phyloP scores from a whole-genome alignment of 1,140 invertebrate species.

The Drosophila chauvacae region DNA sequence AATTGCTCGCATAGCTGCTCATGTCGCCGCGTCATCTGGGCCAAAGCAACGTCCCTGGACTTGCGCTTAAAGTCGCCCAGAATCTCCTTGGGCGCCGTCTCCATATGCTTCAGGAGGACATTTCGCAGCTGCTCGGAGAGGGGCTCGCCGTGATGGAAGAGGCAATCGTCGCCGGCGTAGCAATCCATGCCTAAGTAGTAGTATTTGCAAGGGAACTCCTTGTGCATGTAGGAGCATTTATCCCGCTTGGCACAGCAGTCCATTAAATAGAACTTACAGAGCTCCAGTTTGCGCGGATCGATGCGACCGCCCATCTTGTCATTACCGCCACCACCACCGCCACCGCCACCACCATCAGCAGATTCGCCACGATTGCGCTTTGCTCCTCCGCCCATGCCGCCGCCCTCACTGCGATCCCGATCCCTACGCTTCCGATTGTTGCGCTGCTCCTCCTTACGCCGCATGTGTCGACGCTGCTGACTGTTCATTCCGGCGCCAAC shows the following conservation, averaged over 20 bases:
- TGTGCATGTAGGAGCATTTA: constrained; percentile 98
- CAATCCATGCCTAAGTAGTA: constrained; percentile 96
- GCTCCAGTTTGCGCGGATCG: constrained; percentile 94
- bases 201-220: constrained; percentile 98
- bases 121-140: constrained; percentile 90
- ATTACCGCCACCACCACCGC: constrained; percentile 88
- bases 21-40: constrained; percentile 90
- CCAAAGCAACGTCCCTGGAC: constrained; percentile 90
- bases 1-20: constrained; percentile 87
- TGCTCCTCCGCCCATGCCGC: constrained; percentile 62
- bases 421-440: constrained; percentile 68
- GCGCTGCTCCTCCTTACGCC: constrained; percentile 44
- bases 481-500: constrained; percentile 41
- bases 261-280: constrained; percentile 98
- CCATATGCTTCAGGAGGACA: constrained; percentile 92
- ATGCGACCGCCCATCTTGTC: constrained; percentile 85
- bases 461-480: constrained; percentile 76
- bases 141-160: constrained; percentile 95
- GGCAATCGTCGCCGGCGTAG: constrained; percentile 91
- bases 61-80: constrained; percentile 93
- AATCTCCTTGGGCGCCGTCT: constrained; percentile 95
- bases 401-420: constrained; percentile 78
- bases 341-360: constrained; percentile 10
- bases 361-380: constrained; percentile 73
- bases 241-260: constrained; percentile 97